Base-by-base conservation (phyloP, 2,888 invertebrate species). In the Eumerus sabulonum region DNA sequence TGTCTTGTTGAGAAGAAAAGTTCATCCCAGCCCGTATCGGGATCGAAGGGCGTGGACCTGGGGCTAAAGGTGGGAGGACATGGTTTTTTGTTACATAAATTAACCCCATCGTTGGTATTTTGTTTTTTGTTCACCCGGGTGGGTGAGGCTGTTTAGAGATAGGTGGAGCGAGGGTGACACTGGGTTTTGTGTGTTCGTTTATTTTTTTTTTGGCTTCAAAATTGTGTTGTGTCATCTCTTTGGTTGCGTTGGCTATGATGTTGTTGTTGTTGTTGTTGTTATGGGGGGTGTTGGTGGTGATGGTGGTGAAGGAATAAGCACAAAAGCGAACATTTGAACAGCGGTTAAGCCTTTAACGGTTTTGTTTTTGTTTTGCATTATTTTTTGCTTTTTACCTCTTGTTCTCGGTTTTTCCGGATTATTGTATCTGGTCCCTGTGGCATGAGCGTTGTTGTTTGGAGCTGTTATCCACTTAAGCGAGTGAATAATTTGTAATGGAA, bases 391-490 rank as follows among this genome's bases (percentile, higher is more conserved):
- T 7, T 27, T 7, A 7, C 67, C 50, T 35, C 48, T 42, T 16
- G 19, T 16, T 2, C 17, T 40, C 48, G 35, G 51, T 59, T 27
- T 27, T 64, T 38, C 36, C 5, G 42, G 57, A 51, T 51, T 56
- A 17, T 9, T 16, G 12, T 12, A 19, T 27, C 27, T 2, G 27
- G 2, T 2, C 27, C 7, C 7, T 2, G 27, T 16, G 19, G 13
- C 16, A 47, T 13, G 27, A 47, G 48, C 47, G 57, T 63, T 36
- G 56, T 62, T 45, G 57, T 54, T 64, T 60, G 62, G 36, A 56
- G 56, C 62, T 77, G 76, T 72, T 77, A 77, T 72, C 67, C 72
- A 77, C 67, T 77, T 77, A 77, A 72, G 67, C 62, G 67, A 72
- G 76, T 77, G 76, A 77, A 77, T 72, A 72, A 77, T 72, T 72